Evolutionary conservation across 92 coral and sea anemone genomes (phyloP).

Genomic region (Actinostola sp.): DNA sequence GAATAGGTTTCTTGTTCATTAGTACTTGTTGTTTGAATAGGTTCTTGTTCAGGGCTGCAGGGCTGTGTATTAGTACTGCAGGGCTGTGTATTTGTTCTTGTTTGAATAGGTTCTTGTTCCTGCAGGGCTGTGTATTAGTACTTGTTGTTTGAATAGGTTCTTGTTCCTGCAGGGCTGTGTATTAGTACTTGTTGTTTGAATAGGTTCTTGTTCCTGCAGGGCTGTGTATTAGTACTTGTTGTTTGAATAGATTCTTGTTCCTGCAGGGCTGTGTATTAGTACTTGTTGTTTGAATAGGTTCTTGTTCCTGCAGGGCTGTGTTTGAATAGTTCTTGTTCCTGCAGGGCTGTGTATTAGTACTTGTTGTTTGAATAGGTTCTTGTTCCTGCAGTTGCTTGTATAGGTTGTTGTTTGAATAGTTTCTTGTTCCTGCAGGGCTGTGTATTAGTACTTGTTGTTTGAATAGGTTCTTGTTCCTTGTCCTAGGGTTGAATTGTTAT

Average conservation of each 20-base stretch:
- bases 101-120: background rate
- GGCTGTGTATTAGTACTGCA: slow-evolving; percentile 72
- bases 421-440: slow-evolving; percentile 50
- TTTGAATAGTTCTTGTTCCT: no score
- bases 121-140: slow-evolving; percentile 70
- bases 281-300: slow-evolving; percentile 15
- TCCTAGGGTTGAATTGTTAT: no score
- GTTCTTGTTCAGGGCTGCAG: slow-evolving; percentile 38
- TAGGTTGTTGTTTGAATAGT: background rate
- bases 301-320: slow-evolving; percentile 50
- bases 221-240: slow-evolving; percentile 61
- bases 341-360: no score
- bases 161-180: slow-evolving; percentile 53
- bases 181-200: slow-evolving; percentile 42
- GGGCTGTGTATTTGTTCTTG: no score
- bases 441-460: slow-evolving; percentile 49
- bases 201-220: slow-evolving; percentile 34
- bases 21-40: background rate
- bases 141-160: slow-evolving; percentile 11
- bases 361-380: background rate
- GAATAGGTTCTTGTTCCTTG: background rate
- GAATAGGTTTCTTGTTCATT: no score
- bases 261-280: slow-evolving; percentile 69
- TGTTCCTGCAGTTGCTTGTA: slow-evolving; percentile 45
- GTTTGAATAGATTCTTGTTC: background rate